A percentile compares a stretch with the other conserved stretches of the same genome.
Evolutionary conservation across 2,888 invertebrate genomes (phyloP).

Genomic region (Brenthis daphne): DNA sequence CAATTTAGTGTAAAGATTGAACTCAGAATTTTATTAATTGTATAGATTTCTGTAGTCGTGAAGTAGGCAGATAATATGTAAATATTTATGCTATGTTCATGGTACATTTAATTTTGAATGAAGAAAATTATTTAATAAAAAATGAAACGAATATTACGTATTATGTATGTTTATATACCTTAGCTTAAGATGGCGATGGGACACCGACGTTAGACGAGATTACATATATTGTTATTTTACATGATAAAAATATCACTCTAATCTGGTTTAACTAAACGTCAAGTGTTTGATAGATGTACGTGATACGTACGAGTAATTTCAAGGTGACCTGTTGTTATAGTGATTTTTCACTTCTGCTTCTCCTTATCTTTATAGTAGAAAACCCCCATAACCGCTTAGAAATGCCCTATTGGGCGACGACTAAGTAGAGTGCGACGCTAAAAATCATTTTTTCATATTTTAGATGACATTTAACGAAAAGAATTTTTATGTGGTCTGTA

Average conservation of each 20-base stretch:
- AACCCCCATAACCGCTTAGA: background rate
- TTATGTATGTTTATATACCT: background rate
- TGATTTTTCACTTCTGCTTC: background rate
- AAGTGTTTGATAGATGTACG: conserved; percentile 48
- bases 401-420: background rate
- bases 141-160: background rate
- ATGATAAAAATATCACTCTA: conserved; percentile 50
- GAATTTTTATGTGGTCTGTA: too few species aligned
- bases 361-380: background rate
- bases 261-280: conserved; percentile 47
- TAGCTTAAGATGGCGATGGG: conserved; percentile 27
- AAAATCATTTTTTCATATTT: too few species aligned
- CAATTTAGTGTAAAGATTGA: too few species aligned
- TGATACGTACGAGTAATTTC: conserved; percentile 39
- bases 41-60: too few species aligned
- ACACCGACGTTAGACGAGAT: conserved; percentile 39
- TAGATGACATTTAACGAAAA: too few species aligned
- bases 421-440: too few species aligned
- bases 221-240: conserved; percentile 46
- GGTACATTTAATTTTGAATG: too few species aligned
- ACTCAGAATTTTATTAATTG: too few species aligned
- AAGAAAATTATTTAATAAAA: too few species aligned
- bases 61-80: too few species aligned
- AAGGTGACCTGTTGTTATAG: conserved; percentile 43
- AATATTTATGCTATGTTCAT: too few species aligned